phyloP scores from a whole-genome alignment of 2,888 invertebrate genomes.

The Leptarthrus brevirostris region DNA sequence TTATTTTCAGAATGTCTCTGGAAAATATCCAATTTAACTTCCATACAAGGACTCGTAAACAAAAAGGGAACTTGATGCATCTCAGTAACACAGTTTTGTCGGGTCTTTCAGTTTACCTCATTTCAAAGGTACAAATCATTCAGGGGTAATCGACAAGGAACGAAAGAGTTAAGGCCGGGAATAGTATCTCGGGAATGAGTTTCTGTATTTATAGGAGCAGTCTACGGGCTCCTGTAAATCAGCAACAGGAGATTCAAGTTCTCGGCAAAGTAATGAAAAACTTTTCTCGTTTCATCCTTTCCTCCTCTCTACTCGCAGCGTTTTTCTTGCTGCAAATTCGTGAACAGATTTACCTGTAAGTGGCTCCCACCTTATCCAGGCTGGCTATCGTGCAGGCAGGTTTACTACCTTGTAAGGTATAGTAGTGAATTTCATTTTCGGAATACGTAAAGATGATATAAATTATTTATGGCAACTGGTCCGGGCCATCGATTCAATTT shows the following conservation, averaged over 20 bases:
- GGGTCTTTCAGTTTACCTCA: constrained; percentile 19
- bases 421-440: constrained; percentile 20
- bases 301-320: not conserved
- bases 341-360: constrained; percentile 35
- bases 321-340: constrained; percentile 27
- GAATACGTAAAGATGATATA: constrained; percentile 4
- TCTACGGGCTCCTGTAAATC: constrained; percentile 24
- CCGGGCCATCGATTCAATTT: not conserved
- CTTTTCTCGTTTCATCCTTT: constrained; percentile 43
- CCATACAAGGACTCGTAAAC: constrained; percentile 5
- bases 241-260: constrained; percentile 41
- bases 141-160: constrained; percentile 41
- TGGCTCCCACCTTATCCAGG: not conserved
- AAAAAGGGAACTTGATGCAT: constrained; percentile 20
- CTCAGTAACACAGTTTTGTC: constrained; percentile 29
- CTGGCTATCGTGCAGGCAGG: not conserved
- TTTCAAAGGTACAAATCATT: constrained; percentile 43
- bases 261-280: constrained; percentile 38
- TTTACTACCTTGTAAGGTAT: not conserved
- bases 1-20: constrained; percentile 24
- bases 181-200: constrained; percentile 22
- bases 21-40: constrained; percentile 43
- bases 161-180: constrained; percentile 30
- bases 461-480: not conserved
- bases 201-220: constrained; percentile 35